Conservation (phyloP, 2,113 vertebrate genomes). For the Bungarus multicinctus region DNA sequence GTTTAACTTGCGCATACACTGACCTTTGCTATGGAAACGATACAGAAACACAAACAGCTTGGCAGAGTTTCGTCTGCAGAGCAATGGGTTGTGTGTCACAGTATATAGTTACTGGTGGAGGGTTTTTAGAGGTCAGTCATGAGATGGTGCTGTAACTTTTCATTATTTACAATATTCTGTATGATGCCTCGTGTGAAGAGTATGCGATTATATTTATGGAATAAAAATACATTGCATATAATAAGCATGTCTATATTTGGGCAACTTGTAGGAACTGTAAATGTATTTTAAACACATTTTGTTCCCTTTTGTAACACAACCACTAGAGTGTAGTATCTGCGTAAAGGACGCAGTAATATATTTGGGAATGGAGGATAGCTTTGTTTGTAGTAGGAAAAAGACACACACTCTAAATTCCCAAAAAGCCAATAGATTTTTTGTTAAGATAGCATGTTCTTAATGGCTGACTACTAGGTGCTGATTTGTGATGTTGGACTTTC, state of each 20-base stretch:
- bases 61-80: slow-evolving; percentile 66
- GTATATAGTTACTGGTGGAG: slow-evolving; percentile 73
- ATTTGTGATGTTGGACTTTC: background rate
- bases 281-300: slow-evolving; percentile 69
- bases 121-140: slow-evolving; percentile 61
- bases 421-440: background rate
- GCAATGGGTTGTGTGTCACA: slow-evolving; percentile 75
- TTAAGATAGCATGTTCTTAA: background rate
- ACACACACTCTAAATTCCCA: background rate
- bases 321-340: slow-evolving; percentile 52
- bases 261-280: slow-evolving; percentile 66
- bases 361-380: background rate
- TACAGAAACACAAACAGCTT: slow-evolving; percentile 90
- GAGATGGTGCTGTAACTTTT: slow-evolving; percentile 51
- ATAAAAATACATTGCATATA: background rate
- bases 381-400: background rate
- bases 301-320: slow-evolving; percentile 65
- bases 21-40: slow-evolving; percentile 90
- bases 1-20: slow-evolving; percentile 79
- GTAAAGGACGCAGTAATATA: slow-evolving; percentile 54
- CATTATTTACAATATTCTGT: slow-evolving; percentile 36
- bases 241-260: background rate
- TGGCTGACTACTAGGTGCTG: background rate
- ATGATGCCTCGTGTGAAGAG: slow-evolving; percentile 23
- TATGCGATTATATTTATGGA: background rate